These are phyloP conservation scores for Stegophylla sp. DNA, from an alignment of 2,888 invertebrate species.

Conservation along the genomic window DNA sequence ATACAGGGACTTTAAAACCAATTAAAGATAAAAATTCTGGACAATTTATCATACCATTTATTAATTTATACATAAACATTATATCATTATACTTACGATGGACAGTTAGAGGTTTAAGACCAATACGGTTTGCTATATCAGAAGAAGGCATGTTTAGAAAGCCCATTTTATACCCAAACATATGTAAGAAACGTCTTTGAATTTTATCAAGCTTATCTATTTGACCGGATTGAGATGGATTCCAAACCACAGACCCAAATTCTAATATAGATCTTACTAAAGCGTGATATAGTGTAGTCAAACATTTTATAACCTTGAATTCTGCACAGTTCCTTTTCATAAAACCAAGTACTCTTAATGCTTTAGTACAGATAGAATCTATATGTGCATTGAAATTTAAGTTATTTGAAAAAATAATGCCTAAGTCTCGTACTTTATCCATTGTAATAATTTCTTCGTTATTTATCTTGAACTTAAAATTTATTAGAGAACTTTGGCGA, in stretches of 20 bases:
- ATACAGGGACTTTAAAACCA: no score
- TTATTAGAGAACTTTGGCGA: neutral
- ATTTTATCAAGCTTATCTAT: neutral
- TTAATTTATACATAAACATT: no score
- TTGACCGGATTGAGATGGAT: neutral
- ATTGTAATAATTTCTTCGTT: neutral
- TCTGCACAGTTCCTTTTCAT: neutral
- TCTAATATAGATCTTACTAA: neutral
- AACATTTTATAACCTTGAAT: neutral
- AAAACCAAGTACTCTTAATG: neutral
- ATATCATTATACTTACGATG: neutral
- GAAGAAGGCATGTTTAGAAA: neutral
- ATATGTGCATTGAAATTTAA: neutral
- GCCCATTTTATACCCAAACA: neutral
- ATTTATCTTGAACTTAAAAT: neutral
- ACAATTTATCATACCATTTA: no score
- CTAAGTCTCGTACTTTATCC: neutral
- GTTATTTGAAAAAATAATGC: neutral
- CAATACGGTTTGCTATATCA: neutral
- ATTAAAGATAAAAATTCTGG: no score
- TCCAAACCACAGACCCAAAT: neutral
- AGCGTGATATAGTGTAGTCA: neutral
- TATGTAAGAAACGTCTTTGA: neutral
- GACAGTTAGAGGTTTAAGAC: neutral
- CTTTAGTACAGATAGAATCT: neutral